Evolutionary conservation across 2,888 invertebrate genomes (phyloP), one percentile per base, ranked within the genome.

Genomic region (Philereme vetulata): DNA sequence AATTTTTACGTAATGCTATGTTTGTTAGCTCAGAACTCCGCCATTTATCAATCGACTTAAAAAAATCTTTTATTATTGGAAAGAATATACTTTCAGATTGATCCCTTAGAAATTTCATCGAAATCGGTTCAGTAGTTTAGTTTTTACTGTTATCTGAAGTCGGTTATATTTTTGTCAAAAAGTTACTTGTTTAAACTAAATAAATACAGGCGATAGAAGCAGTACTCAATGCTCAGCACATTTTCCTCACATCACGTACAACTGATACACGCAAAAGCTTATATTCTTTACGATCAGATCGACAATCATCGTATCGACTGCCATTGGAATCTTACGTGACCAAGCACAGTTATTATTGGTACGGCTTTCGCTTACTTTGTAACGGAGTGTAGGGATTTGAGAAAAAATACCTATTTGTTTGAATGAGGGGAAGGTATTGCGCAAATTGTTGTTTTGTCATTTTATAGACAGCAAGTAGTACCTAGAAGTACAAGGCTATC

Each of bases 231-330:
- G 35, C 40, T 33, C 11, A 4, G 32, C 9, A 32, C 45, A 52
- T 62, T 75, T 71, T 47, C 56, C 60, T 61, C 78, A 66, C 66
- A 50, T 75, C 77, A 77, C 77, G 78, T 77, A 60, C 69, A 7
- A 52, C 72, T 65, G 72, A 82, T 82, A 83, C 78, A 76, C 76
- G 76, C 79, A 81, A 80, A 77, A 76, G 77, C 78, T 70, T 72
- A 75, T 80, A 75, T 78, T 78, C 81, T 82, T 83, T 82, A 85
- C 75, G 76, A 52, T 54, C 64, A 54, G 48, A 66, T 67, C 63
- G 64, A 47, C 67, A 65, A 69, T 72, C 72, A 66, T 62, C 59
- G 10, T 46, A 54, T 55, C 51, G 58, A 55, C 54, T 54, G 55
- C 62, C 58, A 59, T 62, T 52, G 55, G 58, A 51, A 62, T 62